A percentile compares a stretch with the other conserved stretches of the same genome.
Evolutionary conservation across 2,113 vertebrate genomes (phyloP).

Genomic region (Thamnaconus septentrionalis): DNA sequence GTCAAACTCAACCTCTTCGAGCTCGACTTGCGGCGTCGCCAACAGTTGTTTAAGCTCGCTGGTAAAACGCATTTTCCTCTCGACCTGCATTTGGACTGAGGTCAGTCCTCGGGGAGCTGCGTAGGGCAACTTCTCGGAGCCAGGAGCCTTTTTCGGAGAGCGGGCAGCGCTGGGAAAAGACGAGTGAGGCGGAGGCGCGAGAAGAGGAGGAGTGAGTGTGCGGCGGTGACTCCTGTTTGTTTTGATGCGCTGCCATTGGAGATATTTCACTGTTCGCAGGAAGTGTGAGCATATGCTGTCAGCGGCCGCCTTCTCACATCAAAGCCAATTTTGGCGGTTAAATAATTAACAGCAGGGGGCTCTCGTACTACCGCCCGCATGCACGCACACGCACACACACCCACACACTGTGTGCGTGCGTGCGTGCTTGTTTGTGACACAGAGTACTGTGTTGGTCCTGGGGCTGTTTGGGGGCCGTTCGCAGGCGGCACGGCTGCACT

Average conservation of each 20-base stretch:
- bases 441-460: constrained; percentile 1
- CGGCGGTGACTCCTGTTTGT: constrained; percentile 16
- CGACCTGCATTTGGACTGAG: no score
- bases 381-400: constrained; percentile 33
- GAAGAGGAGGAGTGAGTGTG: constrained; percentile 7
- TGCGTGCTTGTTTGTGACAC: neutral
- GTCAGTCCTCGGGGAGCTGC: no score
- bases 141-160: no score
- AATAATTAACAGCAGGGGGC: constrained; percentile 66
- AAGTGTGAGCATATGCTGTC: constrained; percentile 47
- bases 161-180: neutral
- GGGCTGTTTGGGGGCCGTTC: constrained; percentile 10
- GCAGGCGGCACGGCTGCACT: no score
- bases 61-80: no score
- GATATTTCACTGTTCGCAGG: constrained; percentile 46
- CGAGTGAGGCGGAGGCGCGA: constrained; percentile 7
- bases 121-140: no score
- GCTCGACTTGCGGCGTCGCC: no score
- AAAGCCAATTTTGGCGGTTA: constrained; percentile 66
- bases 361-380: constrained; percentile 46
- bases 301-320: constrained; percentile 55
- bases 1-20: no score
- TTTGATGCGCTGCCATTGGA: constrained; percentile 39
- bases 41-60: no score
- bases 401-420: constrained; percentile 18